Percentiles rank a stretch among this genome's conserved stretches.
These are phyloP conservation scores for Leptinotarsa undecemlineata DNA, from an alignment of 1,140 invertebrate genomes.

Conservation along the genomic window DNA sequence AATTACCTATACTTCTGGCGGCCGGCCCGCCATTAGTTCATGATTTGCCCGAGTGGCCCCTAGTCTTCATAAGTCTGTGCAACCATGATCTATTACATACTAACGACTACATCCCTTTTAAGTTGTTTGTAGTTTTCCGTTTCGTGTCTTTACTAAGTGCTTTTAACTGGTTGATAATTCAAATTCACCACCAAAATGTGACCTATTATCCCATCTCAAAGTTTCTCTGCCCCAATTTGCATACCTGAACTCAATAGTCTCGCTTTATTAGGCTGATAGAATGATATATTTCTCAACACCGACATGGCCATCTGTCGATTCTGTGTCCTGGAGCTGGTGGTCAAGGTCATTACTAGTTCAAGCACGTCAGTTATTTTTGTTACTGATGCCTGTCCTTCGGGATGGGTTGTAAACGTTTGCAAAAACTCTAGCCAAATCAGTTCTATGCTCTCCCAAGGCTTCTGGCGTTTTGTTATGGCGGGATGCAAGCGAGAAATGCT, in stretches of 20 bases:
- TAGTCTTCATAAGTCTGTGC: too few species aligned
- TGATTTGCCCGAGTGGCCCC: too few species aligned
- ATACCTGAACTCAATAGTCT: slow-evolving; percentile 52
- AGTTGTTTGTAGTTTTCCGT: too few species aligned
- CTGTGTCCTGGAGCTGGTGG: slow-evolving; percentile 33
- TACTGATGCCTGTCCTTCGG: slow-evolving; percentile 52
- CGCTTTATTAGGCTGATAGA: slow-evolving; percentile 52
- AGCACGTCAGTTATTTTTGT: slow-evolving; percentile 47
- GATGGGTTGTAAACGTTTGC: slow-evolving; percentile 55
- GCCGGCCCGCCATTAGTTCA: too few species aligned
- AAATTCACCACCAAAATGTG: too few species aligned
- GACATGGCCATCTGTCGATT: slow-evolving; percentile 46
- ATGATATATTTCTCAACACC: slow-evolving; percentile 54
- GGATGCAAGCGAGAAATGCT: slow-evolving; percentile 55
- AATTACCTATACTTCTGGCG: too few species aligned
- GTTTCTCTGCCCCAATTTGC: neutral
- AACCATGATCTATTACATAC: too few species aligned
- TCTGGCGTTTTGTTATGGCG: slow-evolving; percentile 54
- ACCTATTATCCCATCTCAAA: too few species aligned
- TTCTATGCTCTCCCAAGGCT: slow-evolving; percentile 54
- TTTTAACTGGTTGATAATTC: too few species aligned
- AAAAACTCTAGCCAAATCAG: slow-evolving; percentile 58
- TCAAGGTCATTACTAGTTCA: slow-evolving; percentile 46
- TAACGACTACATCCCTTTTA: too few species aligned
- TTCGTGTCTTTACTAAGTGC: too few species aligned